Evolutionary conservation across 1,140 invertebrate species (phyloP).

Genomic region (Paramacrobiotus metropolitanus): DNA sequence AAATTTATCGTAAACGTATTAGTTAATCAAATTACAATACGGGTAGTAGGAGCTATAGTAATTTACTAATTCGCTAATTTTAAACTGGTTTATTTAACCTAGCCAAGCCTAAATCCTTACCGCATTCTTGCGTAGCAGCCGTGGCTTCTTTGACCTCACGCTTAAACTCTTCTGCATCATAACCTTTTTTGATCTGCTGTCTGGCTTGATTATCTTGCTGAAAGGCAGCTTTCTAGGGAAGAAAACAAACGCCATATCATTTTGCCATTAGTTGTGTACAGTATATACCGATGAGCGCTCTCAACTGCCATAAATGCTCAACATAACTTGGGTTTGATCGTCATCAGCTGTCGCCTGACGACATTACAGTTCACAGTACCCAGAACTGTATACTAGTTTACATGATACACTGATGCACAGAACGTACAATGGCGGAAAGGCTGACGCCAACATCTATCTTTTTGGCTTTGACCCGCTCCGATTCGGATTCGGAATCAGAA

Average conservation of each 20-base stretch:
- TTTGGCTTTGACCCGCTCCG: not conserved
- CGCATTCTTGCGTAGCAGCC: not conserved
- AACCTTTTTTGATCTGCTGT: not conserved
- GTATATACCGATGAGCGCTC: not conserved
- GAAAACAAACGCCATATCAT: not conserved
- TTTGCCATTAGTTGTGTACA: too few species aligned
- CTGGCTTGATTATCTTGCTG: not conserved
- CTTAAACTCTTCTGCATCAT: not conserved
- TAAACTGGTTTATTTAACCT: too few species aligned
- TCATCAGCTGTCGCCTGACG: not conserved
- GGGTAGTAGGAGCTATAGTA: not conserved
- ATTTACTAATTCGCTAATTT: too few species aligned
- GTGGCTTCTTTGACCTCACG: not conserved
- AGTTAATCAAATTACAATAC: too few species aligned
- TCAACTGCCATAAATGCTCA: not conserved
- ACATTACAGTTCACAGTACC: too few species aligned
- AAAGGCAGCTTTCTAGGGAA: not conserved
- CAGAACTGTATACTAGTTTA: not conserved
- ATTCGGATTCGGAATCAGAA: not conserved
- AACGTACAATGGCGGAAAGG: not conserved
- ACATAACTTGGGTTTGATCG: not conserved
- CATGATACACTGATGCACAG: not conserved
- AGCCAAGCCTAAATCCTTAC: too few species aligned
- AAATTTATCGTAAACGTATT: too few species aligned
- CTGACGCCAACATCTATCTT: slow-evolving; percentile 4